Evolutionary conservation across 2,113 vertebrate genomes (phyloP).

Genomic region (Mellivora capensis): DNA sequence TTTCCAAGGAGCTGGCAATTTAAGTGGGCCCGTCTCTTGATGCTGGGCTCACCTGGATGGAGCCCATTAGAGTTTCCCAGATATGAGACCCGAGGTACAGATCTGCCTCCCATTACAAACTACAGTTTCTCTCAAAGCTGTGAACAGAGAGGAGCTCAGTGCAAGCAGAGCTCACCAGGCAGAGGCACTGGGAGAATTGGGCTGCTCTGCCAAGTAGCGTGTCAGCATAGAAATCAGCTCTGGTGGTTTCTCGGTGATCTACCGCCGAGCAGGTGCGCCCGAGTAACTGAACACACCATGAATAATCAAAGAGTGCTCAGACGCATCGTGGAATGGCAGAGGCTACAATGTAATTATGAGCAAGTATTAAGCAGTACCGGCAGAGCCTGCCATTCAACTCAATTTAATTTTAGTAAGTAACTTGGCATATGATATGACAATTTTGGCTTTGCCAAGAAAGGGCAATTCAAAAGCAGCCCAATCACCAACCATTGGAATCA

Average conservation of each 20-base stretch:
- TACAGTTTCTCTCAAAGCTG: background rate
- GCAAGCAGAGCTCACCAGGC: background rate
- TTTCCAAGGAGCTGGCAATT: background rate
- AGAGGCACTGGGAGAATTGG: background rate
- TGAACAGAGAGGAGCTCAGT: background rate
- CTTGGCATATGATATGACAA: background rate
- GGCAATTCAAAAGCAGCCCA: background rate
- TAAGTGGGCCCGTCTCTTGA: background rate
- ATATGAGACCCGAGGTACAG: background rate
- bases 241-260: background rate
- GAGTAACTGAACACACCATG: background rate
- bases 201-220: background rate
- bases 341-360: background rate
- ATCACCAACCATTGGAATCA: background rate
- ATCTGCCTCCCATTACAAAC: background rate
- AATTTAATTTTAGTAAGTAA: conserved; percentile 29
- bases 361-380: background rate
- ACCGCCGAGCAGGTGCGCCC: background rate
- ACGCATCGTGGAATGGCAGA: background rate
- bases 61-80: background rate
- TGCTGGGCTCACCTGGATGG: background rate
- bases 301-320: background rate
- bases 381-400: background rate
- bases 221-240: background rate
- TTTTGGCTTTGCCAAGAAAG: conserved; percentile 42